Evolutionary conservation across 2,797 vertebrate species (phyloP), one percentile per base, ranked within the genome.

Genomic region (Streptopelia turtur): DNA sequence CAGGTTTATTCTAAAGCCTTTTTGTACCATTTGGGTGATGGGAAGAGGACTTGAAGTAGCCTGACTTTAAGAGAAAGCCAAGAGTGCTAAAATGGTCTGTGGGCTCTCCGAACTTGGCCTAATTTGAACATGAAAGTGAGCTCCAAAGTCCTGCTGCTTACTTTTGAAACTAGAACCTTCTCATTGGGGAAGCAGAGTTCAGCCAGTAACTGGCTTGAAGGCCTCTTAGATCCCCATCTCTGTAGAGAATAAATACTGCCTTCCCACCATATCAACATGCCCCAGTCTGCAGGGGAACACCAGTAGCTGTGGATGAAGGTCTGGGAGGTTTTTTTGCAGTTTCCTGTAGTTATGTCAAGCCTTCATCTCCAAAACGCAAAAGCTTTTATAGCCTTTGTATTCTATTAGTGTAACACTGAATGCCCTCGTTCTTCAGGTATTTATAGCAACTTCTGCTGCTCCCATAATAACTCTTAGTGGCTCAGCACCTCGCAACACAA

Each of bases 371-470:
- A 8, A 82, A 92, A 90, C 1, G 60, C 68, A 20, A 70, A 89
- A 83, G 88, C 86, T 89, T 94, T 68, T 70, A 7, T 17, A 83
- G 93, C 13, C 92, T 92, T 91, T 71, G 59, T 89, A 50, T 94
- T 90, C 92, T 83, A 94, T 91, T 92, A 97, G 92, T 25, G 88
- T 70, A 74, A 76, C 71, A 68, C 92, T 0, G 11, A 95, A 77
- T 95, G 95, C 82, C 96, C 95, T 92, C 39, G 1, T 97, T 96
- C 95, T 60, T n/a, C 81, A 89, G 92, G 96, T 96, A 96, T 96
- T 95, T 96, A 95, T 96, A 96, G 96, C 81, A 89, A 13, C 60
- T 80, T 94, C 63, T 94, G 91, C 89, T 80, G 94, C 90, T 96
- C 95, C 93, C 52, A 21, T 90, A 95, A 94, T 95, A 95, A 94